phyloP scores from a whole-genome alignment of 1,140 invertebrate genomes.

The Panagrolaimus sp. region DNA sequence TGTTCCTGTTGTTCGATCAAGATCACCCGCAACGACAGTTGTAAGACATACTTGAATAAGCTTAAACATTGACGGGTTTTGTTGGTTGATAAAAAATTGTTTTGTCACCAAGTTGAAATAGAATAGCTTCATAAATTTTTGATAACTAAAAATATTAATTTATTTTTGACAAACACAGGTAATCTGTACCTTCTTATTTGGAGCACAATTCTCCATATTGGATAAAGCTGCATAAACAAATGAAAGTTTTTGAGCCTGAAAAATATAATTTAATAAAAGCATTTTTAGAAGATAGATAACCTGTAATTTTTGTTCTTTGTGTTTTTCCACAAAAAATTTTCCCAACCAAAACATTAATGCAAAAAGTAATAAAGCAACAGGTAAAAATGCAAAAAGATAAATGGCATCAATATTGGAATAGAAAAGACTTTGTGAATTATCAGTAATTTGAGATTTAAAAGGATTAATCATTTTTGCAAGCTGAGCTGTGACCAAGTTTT shows the following conservation, averaged over 20 bases:
- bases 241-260: slow-evolving; percentile 14
- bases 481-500: no score
- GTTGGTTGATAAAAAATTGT: slow-evolving; percentile 13
- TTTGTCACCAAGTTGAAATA: slow-evolving; percentile 16
- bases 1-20: no score
- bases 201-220: slow-evolving; percentile 4
- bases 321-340: not conserved
- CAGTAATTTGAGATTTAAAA: slow-evolving; percentile 4
- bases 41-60: no score
- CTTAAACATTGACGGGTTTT: slow-evolving; percentile 1
- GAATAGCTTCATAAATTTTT: slow-evolving; percentile 11
- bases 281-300: not conserved
- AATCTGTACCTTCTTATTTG: slow-evolving; percentile 6
- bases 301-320: slow-evolving; percentile 10
- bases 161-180: not conserved
- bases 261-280: not conserved
- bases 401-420: slow-evolving; percentile 3
- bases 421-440: not conserved
- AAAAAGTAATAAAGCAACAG: not conserved
- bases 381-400: slow-evolving; percentile 9
- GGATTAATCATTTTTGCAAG: slow-evolving; percentile 1
- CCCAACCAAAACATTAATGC: not conserved
- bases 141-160: slow-evolving; percentile 12
- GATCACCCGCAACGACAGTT: no score
- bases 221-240: slow-evolving; percentile 8